These are phyloP conservation scores for Anthopleura sola DNA, from an alignment of 64 coral and sea anemone species.

Conservation along the genomic window DNA sequence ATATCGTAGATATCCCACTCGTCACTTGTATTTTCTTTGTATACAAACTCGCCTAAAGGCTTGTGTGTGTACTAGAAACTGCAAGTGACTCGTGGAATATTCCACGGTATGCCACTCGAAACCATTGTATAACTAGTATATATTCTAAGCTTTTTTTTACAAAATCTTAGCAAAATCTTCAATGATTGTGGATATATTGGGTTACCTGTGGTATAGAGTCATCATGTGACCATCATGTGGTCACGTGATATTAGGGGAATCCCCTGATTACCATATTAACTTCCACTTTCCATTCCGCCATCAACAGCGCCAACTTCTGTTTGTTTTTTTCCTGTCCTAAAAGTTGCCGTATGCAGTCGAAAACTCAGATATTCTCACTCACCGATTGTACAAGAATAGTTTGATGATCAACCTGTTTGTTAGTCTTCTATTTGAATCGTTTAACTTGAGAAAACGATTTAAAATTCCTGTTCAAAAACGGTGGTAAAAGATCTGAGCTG, in stretches of 20 bases:
- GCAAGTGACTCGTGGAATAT: too few relatives aligned
- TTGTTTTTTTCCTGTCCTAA: not conserved
- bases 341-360: not conserved
- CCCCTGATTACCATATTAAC: not conserved
- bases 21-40: too few relatives aligned
- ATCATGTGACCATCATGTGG: not conserved
- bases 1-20: too few relatives aligned
- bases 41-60: too few relatives aligned
- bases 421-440: not conserved
- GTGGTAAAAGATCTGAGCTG: not conserved
- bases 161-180: too few relatives aligned
- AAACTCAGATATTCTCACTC: not conserved
- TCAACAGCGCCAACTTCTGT: not conserved
- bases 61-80: too few relatives aligned
- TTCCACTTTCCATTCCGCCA: not conserved
- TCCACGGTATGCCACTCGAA: too few relatives aligned
- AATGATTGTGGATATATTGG: too few relatives aligned
- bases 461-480: not conserved
- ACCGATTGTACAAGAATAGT: not conserved
- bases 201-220: not conserved
- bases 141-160: too few relatives aligned
- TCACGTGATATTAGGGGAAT: not conserved
- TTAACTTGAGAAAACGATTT: not conserved
- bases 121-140: too few relatives aligned
- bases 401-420: not conserved